Evolutionary conservation across 35 echinoderm and acorn worm species (phyloP), one percentile per base, ranked within the genome.

Genomic region (Apostichopus californicus): DNA sequence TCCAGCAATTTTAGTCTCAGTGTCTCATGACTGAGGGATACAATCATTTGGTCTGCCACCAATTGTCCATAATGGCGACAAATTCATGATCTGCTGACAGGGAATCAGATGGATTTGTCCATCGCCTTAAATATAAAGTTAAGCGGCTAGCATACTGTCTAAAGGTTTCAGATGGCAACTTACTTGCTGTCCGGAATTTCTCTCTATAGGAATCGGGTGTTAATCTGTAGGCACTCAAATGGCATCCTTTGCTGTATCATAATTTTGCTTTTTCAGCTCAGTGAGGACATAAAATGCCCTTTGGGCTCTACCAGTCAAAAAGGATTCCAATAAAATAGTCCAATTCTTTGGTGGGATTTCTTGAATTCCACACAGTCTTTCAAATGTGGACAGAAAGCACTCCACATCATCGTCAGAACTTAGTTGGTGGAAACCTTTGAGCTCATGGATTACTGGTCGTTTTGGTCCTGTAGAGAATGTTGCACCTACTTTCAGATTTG

Each of bases 111-210:
- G 83, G 83, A 55, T 56, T 17, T 55, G 22, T 58, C 1, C 56
- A 90, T 26, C 64, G 87, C 34, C 87, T 71, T 52, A 90, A 73
- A 26, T 90, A 73, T 54, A 90, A 77, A 34, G 28, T 52, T 73
- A 11, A 90, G 56, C 18, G 25, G 12, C 11, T 22, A 53, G 13
- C 87, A 90, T 73, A 90, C 54, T 90, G 87, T 73, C 6, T 77
- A 77, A 90, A 90, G 0, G 64, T 90, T n/a, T 90, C 87, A 71
- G 87, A 90, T 12, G 87, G 56, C n/a, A 90, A 55, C 64, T 90
- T 90, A 28, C 87, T 90, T 23, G 87, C 87, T 14, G 87, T 73
- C 8, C 21, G 63, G 64, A 90, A 73, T 52, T 73, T 90, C 24
- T 25, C 24, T 25, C 21, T 90, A 25, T 73, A 90, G 46, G 87